Evolutionary conservation across 2,113 vertebrate genomes (phyloP), one percentile per base, ranked within the genome.

Genomic region (Melanerpes aurifrons): DNA sequence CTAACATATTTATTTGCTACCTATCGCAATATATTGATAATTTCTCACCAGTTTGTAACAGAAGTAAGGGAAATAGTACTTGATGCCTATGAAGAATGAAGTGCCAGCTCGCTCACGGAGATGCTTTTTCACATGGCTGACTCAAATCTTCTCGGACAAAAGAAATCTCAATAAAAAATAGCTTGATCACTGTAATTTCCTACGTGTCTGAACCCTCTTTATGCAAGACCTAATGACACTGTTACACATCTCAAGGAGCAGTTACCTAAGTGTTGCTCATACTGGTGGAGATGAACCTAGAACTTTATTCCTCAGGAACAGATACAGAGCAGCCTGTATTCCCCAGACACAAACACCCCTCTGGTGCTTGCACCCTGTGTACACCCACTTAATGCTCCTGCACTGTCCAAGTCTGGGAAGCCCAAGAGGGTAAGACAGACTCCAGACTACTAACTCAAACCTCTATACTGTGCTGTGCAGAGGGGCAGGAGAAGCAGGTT

Each of bases 371-470:
- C 40, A 53, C 59, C 47, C 24, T 22, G 4, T 12, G 70, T 43
- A 53, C n/a, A 37, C 54, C n/a, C 73, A 26, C 1, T 0, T 14
- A 57, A 76, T 0, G 0, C 29, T 82, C 62, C 53, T 3, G 3
- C 37, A 4, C 8, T 2, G 29, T 9, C 59, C 40, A 6, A 4
- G 1, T 7, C 62, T 2, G 1, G 13, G n/a, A 68, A 77, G 45
- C 48, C 45, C 47, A 18, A 3, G 29, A 62, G 17, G 18, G 59
- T 28, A 85, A 67, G 43, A 56, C 0, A 0, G 31, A 17, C 70
- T 29, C 54, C 80, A 57, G 35, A 37, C 58, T 28, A 4, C 18
- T 12, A 62, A 84, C 53, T 56, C 59, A 62, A 35, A 62, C 13
- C 11, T 53, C 20, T 31, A 29, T 66, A 21, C 8, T 7, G 2